Conservation (phyloP, 2,113 vertebrate genomes). For the Perccottus glenii region DNA sequence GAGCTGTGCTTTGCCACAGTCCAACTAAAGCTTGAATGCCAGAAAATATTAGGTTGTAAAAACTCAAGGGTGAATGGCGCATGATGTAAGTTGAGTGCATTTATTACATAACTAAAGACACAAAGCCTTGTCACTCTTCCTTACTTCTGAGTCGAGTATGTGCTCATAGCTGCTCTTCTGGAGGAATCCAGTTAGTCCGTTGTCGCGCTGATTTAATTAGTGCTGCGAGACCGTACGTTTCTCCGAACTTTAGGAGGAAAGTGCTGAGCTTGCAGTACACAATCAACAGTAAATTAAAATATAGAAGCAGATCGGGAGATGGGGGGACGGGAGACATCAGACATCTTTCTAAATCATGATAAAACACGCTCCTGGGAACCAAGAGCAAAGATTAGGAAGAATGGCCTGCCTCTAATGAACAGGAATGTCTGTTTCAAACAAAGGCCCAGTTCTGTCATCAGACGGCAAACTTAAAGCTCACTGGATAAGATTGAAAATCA, state of each 20-base stretch:
- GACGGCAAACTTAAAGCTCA: neutral
- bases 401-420: neutral
- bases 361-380: neutral
- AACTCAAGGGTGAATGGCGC: neutral
- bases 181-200: neutral
- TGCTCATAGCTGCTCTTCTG: neutral
- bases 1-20: neutral
- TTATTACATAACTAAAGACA: neutral
- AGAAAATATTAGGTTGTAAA: neutral
- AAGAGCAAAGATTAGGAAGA: neutral
- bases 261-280: neutral
- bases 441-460: neutral
- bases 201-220: constrained; percentile 10
- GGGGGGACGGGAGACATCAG: neutral
- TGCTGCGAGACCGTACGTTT: neutral
- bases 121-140: neutral
- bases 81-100: constrained; percentile 2
- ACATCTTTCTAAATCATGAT: neutral
- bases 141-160: neutral
- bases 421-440: neutral
- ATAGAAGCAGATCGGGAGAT: neutral
- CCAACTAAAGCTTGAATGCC: neutral
- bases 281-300: neutral
- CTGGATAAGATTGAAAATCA: neutral
- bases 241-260: neutral